Base-by-base conservation (phyloP, 1,140 invertebrate genomes). In the Lordiphosa stackelbergi region DNA sequence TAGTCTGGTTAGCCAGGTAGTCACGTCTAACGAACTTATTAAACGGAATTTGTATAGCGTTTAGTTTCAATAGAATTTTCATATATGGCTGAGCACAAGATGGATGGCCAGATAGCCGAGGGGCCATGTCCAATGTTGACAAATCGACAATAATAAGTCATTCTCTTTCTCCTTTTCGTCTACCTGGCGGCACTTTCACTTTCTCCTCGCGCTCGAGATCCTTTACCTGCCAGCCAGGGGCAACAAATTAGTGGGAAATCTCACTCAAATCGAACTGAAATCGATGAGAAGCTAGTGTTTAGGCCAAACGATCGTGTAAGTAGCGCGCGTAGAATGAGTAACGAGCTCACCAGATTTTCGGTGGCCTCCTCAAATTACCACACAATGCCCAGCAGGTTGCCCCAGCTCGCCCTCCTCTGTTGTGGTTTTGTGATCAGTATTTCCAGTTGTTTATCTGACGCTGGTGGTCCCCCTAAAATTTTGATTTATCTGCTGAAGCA, bases 141-240 rank as follows among this genome's bases (percentile, higher is more conserved):
- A 83, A 83, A 83, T 83, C 72, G 73, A 65, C 51, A 19, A 69
- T 53, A 83, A 83, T 83, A 83, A 83, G 72, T 83, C 72, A 71
- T 28, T 19, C n/a, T 41, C n/a, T 28, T 22, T 16, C 10, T 37
- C 34, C 51, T 9, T 8, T 7, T 35, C n/a, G n/a, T 3, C 47
- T 57, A 4, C n/a, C 8, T 52, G 40, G 61, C 66, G 69, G 64
- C 55, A 83, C 64, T 77, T 83, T 83, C 78, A 83, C 77, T 37
- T 46, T 53, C 55, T 45, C 22, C 22, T 55, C 41, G 43, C 57
- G 58, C 57, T 62, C 11, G 11, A 45, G 51, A 69, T 62, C 65
- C 65, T 62, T 68, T 69, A 69, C 65, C 65, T 69, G 64, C 16
- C 9, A 6, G 9, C 31, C 11, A 31, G 9, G 19, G 19, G 38